Conservation (phyloP, 1,140 invertebrate genomes). For the Ceratosolen solmsi region DNA sequence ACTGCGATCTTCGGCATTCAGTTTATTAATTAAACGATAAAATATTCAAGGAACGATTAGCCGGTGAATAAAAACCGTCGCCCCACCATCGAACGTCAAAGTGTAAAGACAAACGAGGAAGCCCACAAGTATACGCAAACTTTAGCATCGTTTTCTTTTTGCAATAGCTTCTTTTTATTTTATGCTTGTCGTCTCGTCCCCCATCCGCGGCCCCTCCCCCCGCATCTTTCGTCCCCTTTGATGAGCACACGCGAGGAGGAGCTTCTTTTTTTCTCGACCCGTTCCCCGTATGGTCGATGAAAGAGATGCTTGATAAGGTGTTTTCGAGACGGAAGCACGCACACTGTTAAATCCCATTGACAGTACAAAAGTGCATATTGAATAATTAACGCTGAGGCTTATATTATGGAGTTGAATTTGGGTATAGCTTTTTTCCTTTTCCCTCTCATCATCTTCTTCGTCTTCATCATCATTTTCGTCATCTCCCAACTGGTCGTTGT, state of each 20-base stretch:
- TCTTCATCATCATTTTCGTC: background rate
- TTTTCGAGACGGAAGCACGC: slow-evolving; percentile 22
- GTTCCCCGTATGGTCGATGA: background rate
- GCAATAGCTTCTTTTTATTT: slow-evolving; percentile 8
- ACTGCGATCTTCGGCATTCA: slow-evolving; percentile 53
- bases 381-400: slow-evolving; percentile 31
- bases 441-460: background rate
- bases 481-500: background rate
- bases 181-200: background rate
- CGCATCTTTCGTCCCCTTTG: background rate
- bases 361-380: slow-evolving; percentile 25
- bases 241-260: slow-evolving; percentile 10
- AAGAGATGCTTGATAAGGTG: slow-evolving; percentile 44
- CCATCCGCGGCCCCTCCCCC: background rate
- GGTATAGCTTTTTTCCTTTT: background rate
- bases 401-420: background rate
- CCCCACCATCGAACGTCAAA: background rate
- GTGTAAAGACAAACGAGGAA: slow-evolving; percentile 9
- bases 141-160: slow-evolving; percentile 17
- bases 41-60: slow-evolving; percentile 65
- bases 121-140: background rate
- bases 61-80: slow-evolving; percentile 54
- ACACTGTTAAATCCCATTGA: slow-evolving; percentile 22
- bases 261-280: slow-evolving; percentile 6
- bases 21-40: slow-evolving; percentile 59